Conservation (phyloP, 2,113 vertebrate genomes). For the Dipodomys stephensi region DNA sequence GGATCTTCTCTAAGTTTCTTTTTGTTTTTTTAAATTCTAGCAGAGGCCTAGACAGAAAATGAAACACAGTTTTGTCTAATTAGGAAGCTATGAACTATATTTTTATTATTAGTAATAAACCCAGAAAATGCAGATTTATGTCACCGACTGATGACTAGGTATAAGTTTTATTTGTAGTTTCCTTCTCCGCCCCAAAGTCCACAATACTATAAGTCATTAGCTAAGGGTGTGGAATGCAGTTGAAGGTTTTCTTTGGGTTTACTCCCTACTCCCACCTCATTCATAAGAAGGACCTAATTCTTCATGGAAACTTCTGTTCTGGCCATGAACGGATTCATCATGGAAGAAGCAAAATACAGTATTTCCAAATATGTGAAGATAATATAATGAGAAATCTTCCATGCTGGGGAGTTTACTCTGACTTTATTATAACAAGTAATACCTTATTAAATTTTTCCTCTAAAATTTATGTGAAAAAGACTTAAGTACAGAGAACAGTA, state of each 20-base stretch:
- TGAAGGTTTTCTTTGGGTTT: constrained; percentile 36
- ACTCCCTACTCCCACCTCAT: background rate
- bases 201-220: constrained; percentile 17
- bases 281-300: constrained; percentile 42
- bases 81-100: background rate
- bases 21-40: constrained; percentile 9
- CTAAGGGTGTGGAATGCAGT: constrained; percentile 5
- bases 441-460: constrained; percentile 58
- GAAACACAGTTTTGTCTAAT: background rate
- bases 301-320: constrained; percentile 41
- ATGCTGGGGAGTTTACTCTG: background rate
- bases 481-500: background rate
- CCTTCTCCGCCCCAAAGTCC: background rate
- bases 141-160: background rate
- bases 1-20: too few species aligned
- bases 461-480: constrained; percentile 38
- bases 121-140: background rate
- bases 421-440: background rate
- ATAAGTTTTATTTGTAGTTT: constrained; percentile 34
- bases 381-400: constrained; percentile 41
- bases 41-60: background rate
- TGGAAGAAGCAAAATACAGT: background rate
- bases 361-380: constrained; percentile 35
- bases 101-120: constrained; percentile 23
- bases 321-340: constrained; percentile 10